Evolutionary conservation across 2,113 vertebrate genomes (phyloP).

Genomic region (Rhabdornis inornatus): DNA sequence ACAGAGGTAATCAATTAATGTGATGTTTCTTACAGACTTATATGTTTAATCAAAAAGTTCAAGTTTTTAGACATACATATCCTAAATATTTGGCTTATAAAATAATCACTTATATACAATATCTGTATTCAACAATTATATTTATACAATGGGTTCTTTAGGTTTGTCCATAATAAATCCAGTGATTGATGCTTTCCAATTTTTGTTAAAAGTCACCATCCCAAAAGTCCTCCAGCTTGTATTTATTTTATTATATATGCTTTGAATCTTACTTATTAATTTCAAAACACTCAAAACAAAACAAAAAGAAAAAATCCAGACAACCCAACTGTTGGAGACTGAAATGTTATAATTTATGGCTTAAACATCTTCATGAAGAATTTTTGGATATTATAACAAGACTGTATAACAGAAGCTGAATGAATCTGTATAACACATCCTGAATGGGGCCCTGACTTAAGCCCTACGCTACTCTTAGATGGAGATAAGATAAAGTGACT

Average conservation of each 20-base stretch:
- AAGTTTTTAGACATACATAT: neutral
- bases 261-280: neutral
- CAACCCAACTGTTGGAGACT: rapidly evolving
- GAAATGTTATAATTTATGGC: neutral
- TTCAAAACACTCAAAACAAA: neutral
- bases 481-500: neutral
- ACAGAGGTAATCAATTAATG: neutral
- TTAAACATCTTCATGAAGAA: neutral
- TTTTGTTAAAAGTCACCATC: neutral
- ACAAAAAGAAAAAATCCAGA: neutral
- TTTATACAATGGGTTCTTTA: neutral
- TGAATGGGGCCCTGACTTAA: neutral
- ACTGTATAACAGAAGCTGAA: neutral
- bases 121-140: neutral
- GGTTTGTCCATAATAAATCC: neutral
- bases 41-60: neutral
- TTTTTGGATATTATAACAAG: neutral
- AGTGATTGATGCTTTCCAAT: neutral
- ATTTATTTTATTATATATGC: neutral
- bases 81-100: neutral
- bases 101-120: neutral
- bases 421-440: neutral
- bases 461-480: rapidly evolving
- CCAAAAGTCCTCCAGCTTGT: rapidly evolving
- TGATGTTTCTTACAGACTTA: neutral